Base-by-base conservation (phyloP, 1,140 invertebrate species). In the Trichonephila inaurata region DNA sequence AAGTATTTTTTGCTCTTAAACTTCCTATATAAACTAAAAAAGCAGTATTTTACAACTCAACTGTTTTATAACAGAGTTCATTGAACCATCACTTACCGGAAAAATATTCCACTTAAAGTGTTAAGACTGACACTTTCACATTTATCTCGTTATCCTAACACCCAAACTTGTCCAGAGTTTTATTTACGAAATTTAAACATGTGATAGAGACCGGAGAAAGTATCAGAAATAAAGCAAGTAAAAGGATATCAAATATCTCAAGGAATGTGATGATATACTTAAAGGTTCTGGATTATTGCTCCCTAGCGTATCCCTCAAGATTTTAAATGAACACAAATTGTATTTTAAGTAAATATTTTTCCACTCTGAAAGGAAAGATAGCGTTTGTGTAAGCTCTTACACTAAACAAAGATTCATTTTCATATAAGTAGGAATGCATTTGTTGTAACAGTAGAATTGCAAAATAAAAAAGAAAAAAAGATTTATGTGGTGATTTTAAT, bases 111-210 rank as follows among this genome's bases (percentile, higher is more conserved):
- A 14, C 14, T 81, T 81, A 44, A 24, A 85, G 44, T 19, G 21
- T 60, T 85, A 19, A n/a, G 24, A 61, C 51, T 60, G 19, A 19
- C 7, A 21, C n/a, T 77, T 77, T 77, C 72, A 16, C 51, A 85
- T 85, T 60, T 85, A 85, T 85, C 83, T 60, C 18, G 10, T 85
- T 60, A 85, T 85, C 44, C 83, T 58, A 58, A 19, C 44, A 19
- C 19, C 82, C 51, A n/a, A 60, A 85, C 19, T 40, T 85, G 40
- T 58, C 51, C 7, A n/a, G 44, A n/a, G 44, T 24, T 85, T 18
- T 58, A n/a, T 85, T 85, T n/a, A 85, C 21, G 44, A 85, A 85
- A 51, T 60, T 51, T 85, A 85, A 85, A 21, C 44, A 40, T 3
- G 51, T 58, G 44, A 85, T 85, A 21, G 83, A 85, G 6, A 40